Evolutionary conservation across 2,888 invertebrate species (phyloP).

Genomic region (Polylopha cassiicola): DNA sequence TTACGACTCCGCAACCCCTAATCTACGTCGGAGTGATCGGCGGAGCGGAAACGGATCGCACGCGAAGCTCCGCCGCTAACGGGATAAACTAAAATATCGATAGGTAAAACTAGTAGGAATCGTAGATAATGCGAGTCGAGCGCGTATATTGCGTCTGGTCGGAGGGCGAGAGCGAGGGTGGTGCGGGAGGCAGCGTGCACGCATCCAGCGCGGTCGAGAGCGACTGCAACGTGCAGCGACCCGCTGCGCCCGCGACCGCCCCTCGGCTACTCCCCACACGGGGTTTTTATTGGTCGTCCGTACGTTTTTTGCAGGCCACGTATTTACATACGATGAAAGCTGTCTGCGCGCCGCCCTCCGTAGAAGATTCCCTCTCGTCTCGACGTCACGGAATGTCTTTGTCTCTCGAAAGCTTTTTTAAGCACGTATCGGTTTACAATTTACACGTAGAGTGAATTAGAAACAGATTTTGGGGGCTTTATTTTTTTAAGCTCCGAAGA

Average conservation of each 20-base stretch:
- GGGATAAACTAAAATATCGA: constrained; percentile 41
- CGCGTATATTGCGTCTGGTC: constrained; percentile 39
- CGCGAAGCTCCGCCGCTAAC: constrained; percentile 54
- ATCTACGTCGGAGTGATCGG: constrained; percentile 15
- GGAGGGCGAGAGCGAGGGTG: constrained; percentile 31
- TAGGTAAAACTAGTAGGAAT: constrained; percentile 28
- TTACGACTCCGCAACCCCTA: constrained; percentile 21
- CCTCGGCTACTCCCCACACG: constrained; percentile 67
- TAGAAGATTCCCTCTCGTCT: constrained; percentile 63
- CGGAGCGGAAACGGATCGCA: constrained; percentile 47
- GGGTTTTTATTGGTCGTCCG: constrained; percentile 73
- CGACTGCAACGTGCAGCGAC: constrained; percentile 65
- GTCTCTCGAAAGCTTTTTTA: constrained; percentile 47
- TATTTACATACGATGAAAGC: constrained; percentile 69
- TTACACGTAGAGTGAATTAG: constrained; percentile 20
- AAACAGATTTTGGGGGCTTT: constrained; percentile 7
- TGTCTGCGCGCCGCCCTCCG: constrained; percentile 63
- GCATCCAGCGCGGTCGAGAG: constrained; percentile 64
- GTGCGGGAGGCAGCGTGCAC: constrained; percentile 68
- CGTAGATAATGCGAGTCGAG: constrained; percentile 32
- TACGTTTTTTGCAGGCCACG: constrained; percentile 67
- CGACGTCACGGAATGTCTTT: constrained; percentile 63
- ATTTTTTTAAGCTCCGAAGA: constrained; percentile 1
- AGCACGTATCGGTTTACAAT: constrained; percentile 38
- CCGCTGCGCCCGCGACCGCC: constrained; percentile 67